These are phyloP conservation scores for Gallinago media DNA, from an alignment of 2,113 vertebrate genomes.

Conservation along the genomic window DNA sequence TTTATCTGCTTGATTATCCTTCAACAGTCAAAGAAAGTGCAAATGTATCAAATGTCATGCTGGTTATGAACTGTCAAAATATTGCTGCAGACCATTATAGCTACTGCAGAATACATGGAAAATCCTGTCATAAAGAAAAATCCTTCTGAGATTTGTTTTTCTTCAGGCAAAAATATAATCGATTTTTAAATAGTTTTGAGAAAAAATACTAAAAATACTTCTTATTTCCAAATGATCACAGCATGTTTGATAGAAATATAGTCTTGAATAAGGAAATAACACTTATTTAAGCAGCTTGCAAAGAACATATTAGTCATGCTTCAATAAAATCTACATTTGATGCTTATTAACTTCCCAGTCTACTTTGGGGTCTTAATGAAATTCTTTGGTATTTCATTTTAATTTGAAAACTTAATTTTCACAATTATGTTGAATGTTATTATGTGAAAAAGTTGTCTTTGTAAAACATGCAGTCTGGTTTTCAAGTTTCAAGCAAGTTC, in stretches of 20 bases:
- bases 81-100: not conserved
- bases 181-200: conserved; percentile 8
- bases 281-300: conserved; percentile 23
- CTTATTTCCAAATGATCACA: conserved; percentile 1
- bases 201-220: not conserved
- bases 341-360: conserved; percentile 30
- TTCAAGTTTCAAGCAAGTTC: not conserved
- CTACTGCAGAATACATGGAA: conserved; percentile 10
- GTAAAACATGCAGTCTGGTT: not conserved
- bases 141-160: conserved; percentile 5
- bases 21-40: not conserved
- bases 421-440: not conserved
- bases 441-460: not conserved
- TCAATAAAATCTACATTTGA: conserved; percentile 15
- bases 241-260: conserved; percentile 16
- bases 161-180: conserved; percentile 34
- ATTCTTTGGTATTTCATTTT: conserved; percentile 29
- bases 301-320: conserved; percentile 10
- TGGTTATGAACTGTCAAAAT: conserved; percentile 49
- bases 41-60: conserved; percentile 14
- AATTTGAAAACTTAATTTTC: conserved; percentile 1
- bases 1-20: not conserved
- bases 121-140: conserved; percentile 6
- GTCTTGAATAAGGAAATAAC: not conserved
- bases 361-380: conserved; percentile 6